These are phyloP conservation scores for Pangasianodon hypophthalmus DNA, from an alignment of 2,113 vertebrate genomes.

Conservation along the genomic window DNA sequence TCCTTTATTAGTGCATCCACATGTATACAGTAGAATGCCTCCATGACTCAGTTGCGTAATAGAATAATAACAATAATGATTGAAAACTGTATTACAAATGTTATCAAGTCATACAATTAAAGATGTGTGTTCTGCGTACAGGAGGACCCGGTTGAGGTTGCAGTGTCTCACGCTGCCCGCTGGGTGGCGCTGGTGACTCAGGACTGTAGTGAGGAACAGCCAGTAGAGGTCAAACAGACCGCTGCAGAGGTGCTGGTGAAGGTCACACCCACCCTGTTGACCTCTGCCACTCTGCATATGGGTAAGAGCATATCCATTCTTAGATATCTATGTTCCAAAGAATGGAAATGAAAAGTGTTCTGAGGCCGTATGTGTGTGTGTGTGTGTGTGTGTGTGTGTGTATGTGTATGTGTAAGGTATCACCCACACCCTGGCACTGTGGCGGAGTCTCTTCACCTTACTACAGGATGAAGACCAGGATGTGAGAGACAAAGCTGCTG, in stretches of 20 bases:
- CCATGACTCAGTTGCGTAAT: not conserved
- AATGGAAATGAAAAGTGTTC: conserved; percentile 9
- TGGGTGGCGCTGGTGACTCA: conserved; percentile 80
- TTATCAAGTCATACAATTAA: not conserved
- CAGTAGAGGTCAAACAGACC: conserved; percentile 81
- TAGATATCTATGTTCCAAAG: not conserved
- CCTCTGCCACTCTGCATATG: conserved; percentile 68
- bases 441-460: conserved; percentile 83
- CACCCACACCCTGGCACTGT: conserved; percentile 79
- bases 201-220: conserved; percentile 83
- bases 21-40: not conserved
- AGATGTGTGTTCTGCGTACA: not conserved
- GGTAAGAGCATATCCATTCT: conserved; percentile 73
- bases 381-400: conserved; percentile 33
- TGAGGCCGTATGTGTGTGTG: not conserved
- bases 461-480: conserved; percentile 90
- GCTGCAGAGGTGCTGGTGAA: conserved; percentile 81
- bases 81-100: not conserved
- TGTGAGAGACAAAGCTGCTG: conserved; percentile 81
- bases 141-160: conserved; percentile 23
- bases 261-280: conserved; percentile 74
- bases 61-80: not conserved
- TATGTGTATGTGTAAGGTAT: conserved; percentile 72
- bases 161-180: conserved; percentile 44
- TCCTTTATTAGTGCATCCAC: not conserved